These are phyloP conservation scores for Mesochorus sp. DNA, from an alignment of 2,888 invertebrate species.

Conservation along the genomic window DNA sequence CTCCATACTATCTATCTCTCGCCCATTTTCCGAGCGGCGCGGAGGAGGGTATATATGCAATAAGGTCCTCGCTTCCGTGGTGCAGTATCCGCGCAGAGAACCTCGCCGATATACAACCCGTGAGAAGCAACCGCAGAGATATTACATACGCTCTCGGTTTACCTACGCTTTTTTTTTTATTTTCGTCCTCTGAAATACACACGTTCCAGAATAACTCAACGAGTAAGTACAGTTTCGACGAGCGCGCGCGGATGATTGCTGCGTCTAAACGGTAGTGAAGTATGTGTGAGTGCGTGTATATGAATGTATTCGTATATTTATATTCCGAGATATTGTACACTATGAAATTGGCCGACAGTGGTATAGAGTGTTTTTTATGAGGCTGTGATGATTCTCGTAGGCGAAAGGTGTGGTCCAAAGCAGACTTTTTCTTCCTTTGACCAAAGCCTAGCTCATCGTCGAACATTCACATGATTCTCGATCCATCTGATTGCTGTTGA, in stretches of 20 bases:
- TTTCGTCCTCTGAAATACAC: slow-evolving; percentile 3
- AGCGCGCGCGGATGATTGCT: not conserved
- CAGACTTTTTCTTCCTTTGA: no score
- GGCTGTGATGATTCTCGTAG: no score
- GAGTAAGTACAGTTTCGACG: slow-evolving; percentile 3
- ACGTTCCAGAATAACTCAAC: not conserved
- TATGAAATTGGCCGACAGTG: not conserved
- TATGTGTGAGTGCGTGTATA: not conserved
- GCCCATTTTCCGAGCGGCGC: not conserved
- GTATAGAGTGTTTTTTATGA: no score
- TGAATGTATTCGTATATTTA: not conserved
- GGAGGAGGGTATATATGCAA: slow-evolving; percentile 26
- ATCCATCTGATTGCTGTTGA: no score
- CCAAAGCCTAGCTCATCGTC: no score
- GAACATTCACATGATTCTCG: no score
- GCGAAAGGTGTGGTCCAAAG: no score
- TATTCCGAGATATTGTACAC: not conserved
- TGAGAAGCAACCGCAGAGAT: slow-evolving; percentile 14
- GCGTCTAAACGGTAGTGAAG: not conserved
- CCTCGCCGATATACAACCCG: slow-evolving; percentile 33
- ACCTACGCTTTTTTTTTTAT: slow-evolving; percentile 2
- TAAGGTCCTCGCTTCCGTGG: slow-evolving; percentile 19
- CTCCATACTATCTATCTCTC: not conserved
- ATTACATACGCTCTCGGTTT: slow-evolving; percentile 13
- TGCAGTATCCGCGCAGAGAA: slow-evolving; percentile 47